Evolutionary conservation across 2,888 invertebrate species (phyloP).

Genomic region (Pterobdella sp.): DNA sequence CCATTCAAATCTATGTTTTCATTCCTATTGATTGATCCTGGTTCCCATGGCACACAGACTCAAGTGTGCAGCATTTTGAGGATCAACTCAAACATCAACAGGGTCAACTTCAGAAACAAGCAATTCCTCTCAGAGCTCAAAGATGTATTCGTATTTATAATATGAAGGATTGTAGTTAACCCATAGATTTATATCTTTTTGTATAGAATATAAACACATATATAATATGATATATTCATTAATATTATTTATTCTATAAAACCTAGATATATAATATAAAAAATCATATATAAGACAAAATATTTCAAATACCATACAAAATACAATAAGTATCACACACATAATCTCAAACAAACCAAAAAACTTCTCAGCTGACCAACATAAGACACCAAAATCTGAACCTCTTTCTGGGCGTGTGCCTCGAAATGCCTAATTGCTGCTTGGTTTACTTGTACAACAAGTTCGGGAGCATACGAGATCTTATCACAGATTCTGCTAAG

Average conservation of each 20-base stretch:
- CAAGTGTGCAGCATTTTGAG: conserved; percentile 25
- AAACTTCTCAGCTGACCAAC: conserved; percentile 51
- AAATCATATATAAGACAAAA: not conserved
- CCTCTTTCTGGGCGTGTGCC: conserved; percentile 48
- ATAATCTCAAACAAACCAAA: not conserved
- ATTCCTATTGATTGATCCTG: too few relatives aligned
- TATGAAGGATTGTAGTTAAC: too few relatives aligned
- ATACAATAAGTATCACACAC: not conserved
- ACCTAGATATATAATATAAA: not conserved
- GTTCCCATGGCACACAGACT: too few relatives aligned
- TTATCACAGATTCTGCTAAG: conserved; percentile 19
- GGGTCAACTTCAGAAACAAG: conserved; percentile 18
- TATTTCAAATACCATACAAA: not conserved
- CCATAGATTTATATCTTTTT: too few relatives aligned
- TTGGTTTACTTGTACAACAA: conserved; percentile 47
- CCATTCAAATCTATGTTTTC: too few relatives aligned
- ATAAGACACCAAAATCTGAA: conserved; percentile 49
- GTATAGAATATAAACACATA: not conserved
- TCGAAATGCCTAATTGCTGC: conserved; percentile 43
- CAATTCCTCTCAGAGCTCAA: conserved; percentile 19
- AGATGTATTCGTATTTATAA: not conserved
- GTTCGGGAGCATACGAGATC: conserved; percentile 44
- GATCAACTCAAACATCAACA: conserved; percentile 22
- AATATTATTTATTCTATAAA: not conserved
- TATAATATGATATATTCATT: not conserved